Evolutionary conservation across 2,113 vertebrate species (phyloP), one percentile per base, ranked within the genome.

Genomic region (Neogobius melanostomus): DNA sequence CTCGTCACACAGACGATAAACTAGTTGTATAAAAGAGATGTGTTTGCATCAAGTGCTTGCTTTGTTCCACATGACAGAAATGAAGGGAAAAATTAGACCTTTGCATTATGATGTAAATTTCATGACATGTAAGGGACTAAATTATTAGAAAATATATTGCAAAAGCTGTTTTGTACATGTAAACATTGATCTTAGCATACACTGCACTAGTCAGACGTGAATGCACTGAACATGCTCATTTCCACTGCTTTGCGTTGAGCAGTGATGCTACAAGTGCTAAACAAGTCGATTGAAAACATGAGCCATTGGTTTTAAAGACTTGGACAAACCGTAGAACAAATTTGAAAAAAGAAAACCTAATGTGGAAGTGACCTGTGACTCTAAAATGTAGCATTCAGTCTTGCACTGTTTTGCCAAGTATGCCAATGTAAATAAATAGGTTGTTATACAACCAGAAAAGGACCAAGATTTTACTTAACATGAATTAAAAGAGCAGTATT

Each of bases 11-110:
- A 48, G 72, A 61, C 67, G 21, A 69, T 66, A 3, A 57, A 54
- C 44, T 71, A 66, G 51, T 61, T 67, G 59, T 77, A 46, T 46
- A 21, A 21, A 64, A 71, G 11, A 52, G 59, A 60, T 49, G 50
- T 17, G 53, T 9, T 69, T 45, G 11, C 45, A 53, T 70, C 6
- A 44, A 62, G 50, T 42, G 62, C 57, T 77, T 17, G 69, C 47
- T 64, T 74, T 48, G 5, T 62, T 36, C 61, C 10, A 51, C 46
- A 21, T 36, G 5, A 28, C 45, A 14, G 11, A 48, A 4, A n/a
- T 46, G 42, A n/a, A 10, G 43, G 60, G 42, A 16, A 63, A 15
- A 62, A 16, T 16, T 11, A n/a, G 36, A 63, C 60, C 11, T 42
- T 59, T 42, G 56, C 56, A 56, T 59, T 21, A 59, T 59, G 56